phyloP scores from a whole-genome alignment of 2,888 invertebrate genomes.

The Ochropleura plecta region DNA sequence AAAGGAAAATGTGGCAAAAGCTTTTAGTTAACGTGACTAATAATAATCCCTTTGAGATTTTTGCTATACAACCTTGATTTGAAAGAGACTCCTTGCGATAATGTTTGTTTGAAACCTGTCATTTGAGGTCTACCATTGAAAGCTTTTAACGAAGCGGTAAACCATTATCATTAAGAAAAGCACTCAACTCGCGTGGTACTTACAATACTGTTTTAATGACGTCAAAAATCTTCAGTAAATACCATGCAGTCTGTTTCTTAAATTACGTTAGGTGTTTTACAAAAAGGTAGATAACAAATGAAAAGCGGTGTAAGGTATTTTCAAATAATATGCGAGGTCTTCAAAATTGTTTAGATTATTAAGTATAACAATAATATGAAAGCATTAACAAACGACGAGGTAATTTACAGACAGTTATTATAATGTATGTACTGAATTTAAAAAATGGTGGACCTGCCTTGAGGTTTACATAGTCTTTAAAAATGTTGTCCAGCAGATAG shows the following conservation, averaged over 20 bases:
- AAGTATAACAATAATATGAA: neutral
- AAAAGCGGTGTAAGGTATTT: neutral
- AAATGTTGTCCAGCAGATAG: neutral
- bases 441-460: neutral
- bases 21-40: neutral
- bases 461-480: neutral
- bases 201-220: slow-evolving; percentile 1
- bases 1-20: neutral
- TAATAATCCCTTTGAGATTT: neutral
- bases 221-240: neutral
- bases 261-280: neutral
- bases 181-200: slow-evolving; percentile 27
- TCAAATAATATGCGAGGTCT: neutral
- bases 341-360: neutral
- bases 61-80: neutral
- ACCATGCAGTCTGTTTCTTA: slow-evolving; percentile 4
- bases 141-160: slow-evolving; percentile 32
- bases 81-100: neutral
- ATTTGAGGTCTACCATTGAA: slow-evolving; percentile 22
- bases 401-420: neutral
- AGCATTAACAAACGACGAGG: neutral
- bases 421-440: neutral
- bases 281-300: neutral
- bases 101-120: neutral
- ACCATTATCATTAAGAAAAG: slow-evolving; percentile 38